Evolutionary conservation across 2,888 invertebrate species (phyloP), one percentile per base, ranked within the genome.

Genomic region (Dinocampus coccinellae): DNA sequence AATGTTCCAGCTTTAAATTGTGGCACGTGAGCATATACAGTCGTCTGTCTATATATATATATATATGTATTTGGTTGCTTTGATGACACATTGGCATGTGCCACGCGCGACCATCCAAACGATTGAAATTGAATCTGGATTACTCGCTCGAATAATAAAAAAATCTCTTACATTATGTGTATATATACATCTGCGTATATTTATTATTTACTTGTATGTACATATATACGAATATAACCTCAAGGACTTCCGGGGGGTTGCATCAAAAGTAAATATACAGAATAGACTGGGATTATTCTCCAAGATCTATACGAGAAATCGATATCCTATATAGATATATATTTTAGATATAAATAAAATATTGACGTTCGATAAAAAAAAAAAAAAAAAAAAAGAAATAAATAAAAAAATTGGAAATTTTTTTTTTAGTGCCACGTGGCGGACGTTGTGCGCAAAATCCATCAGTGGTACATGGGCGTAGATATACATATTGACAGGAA

Each of bases 241-340:
- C 72, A 67, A 65, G 75, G 73, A 81, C 82, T 82, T 82, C 80
- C 82, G 47, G 81, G 47, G 81, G 80, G 77, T 70, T 69, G 16
- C 22, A 34, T 39, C 52, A 55, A 63, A n/a, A 57, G 58, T n/a
- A 39, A 39, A 39, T 39, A 39, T 52, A 39, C 24, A 70, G 61
- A 64, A 63, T 60, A 47, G 26, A 73, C 68, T 53, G 64, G n/a
- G 65, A 64, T 53, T 29, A 74, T 72, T 72, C 72, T 55, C 62
- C 26, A 53, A 63, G 73, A 67, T 80, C 77, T 71, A 80, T 73
- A 76, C 77, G 79, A 80, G 79, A 75, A 80, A 81, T 78, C 76
- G 76, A 80, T 70, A 70, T 60, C 47, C 55, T 57, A 52, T 53
- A 13, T 58, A 33, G 29, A 64, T 11, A 53, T 7, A 16, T 11